These are phyloP conservation scores for Thunnus maccoyii DNA, from an alignment of 2,113 vertebrate genomes.

Conservation along the genomic window DNA sequence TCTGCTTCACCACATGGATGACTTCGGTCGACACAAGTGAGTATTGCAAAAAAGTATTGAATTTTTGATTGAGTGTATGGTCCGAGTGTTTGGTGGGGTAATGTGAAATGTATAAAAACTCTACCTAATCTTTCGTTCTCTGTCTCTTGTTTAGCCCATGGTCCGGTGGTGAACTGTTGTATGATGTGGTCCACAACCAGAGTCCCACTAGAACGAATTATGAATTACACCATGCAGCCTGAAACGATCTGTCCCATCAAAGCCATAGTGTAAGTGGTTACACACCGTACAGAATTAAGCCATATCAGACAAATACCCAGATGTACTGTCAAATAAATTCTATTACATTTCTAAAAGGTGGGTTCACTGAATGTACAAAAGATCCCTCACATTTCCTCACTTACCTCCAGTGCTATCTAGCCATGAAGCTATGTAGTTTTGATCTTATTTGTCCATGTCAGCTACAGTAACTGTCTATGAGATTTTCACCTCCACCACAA, in stretches of 20 bases:
- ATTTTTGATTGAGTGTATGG: neutral
- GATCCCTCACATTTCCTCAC: neutral
- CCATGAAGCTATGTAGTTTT: neutral
- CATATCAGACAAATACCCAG: neutral
- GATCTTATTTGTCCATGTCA: neutral
- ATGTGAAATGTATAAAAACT: neutral
- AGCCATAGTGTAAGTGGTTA: conserved; percentile 71
- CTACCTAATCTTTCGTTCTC: conserved; percentile 5
- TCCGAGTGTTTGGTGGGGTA: neutral
- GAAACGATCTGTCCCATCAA: conserved; percentile 36
- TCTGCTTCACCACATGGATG: conserved; percentile 57
- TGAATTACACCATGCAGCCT: conserved; percentile 62
- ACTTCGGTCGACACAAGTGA: conserved; percentile 58
- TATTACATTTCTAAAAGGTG: neutral
- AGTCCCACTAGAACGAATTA: fast-evolving
- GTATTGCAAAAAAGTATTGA: conserved; percentile 14
- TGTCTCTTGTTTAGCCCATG: conserved; percentile 50
- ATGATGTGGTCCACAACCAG: fast-evolving
- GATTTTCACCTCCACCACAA: no score
- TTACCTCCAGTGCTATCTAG: neutral
- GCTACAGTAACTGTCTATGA: neutral
- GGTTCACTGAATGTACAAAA: no score
- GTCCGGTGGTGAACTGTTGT: conserved; percentile 50
- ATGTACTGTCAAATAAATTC: neutral
- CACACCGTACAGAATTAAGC: neutral